Conservation (phyloP, 1,140 invertebrate genomes). For the Cyrtorhinus lividipennis region DNA sequence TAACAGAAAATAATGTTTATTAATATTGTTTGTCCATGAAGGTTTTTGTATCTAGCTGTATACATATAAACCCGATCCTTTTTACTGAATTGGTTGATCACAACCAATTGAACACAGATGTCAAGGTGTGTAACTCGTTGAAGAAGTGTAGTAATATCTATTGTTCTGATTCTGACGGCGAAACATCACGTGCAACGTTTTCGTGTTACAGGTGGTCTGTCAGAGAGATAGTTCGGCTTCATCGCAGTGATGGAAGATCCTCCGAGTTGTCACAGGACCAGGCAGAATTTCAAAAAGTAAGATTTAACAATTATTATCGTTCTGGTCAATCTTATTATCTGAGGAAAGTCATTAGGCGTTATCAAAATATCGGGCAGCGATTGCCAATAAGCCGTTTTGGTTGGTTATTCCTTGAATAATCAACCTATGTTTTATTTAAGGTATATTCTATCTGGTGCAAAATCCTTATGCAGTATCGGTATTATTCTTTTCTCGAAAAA, state of each 20-base stretch:
- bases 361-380: background rate
- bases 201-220: too few relatives aligned
- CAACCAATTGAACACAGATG: too few relatives aligned
- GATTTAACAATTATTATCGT: background rate
- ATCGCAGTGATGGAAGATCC: background rate
- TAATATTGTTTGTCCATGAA: too few relatives aligned
- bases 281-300: conserved; percentile 4
- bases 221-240: too few relatives aligned
- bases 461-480: background rate
- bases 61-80: too few relatives aligned
- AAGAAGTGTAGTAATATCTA: background rate
- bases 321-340: background rate
- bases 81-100: too few relatives aligned
- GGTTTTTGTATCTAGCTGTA: too few relatives aligned
- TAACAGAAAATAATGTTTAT: too few relatives aligned
- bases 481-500: background rate
- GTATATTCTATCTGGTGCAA: background rate
- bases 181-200: too few relatives aligned
- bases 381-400: background rate
- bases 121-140: too few relatives aligned
- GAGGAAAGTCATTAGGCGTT: background rate
- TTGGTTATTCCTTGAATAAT: too few relatives aligned
- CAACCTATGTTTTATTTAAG: too few relatives aligned
- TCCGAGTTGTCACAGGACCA: background rate
- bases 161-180: background rate